A percentile compares a stretch with the other conserved stretches of the same genome.
These are phyloP conservation scores for Polydesmus complanatus DNA, from an alignment of 2,888 invertebrate genomes.

Conservation along the genomic window DNA sequence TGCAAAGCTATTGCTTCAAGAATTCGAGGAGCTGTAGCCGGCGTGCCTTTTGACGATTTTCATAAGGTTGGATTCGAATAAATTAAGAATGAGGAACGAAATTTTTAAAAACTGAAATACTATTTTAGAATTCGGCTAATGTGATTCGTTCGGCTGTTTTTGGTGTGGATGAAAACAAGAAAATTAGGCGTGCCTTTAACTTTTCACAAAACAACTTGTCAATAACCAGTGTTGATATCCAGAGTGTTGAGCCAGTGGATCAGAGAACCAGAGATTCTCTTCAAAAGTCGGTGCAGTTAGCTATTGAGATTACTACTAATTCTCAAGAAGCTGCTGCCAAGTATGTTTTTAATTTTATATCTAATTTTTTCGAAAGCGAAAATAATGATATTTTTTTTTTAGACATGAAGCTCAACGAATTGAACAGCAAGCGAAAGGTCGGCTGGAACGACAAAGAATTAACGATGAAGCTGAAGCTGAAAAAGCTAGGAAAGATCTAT, in stretches of 20 bases:
- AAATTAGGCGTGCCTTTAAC: constrained; percentile 31
- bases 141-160: constrained; percentile 38
- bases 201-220: constrained; percentile 37
- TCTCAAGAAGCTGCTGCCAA: constrained; percentile 39
- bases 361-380: neutral
- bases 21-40: constrained; percentile 37
- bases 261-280: constrained; percentile 38
- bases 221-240: constrained; percentile 38
- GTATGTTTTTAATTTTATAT: constrained; percentile 21
- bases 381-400: constrained; percentile 2
- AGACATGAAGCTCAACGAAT: constrained; percentile 39
- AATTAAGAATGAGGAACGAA: neutral
- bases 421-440: constrained; percentile 38
- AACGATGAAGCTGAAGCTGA: constrained; percentile 38
- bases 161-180: constrained; percentile 34
- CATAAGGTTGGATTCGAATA: constrained; percentile 32
- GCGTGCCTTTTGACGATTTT: constrained; percentile 38
- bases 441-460: constrained; percentile 37
- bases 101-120: neutral
- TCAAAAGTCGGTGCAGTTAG: constrained; percentile 39
- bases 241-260: constrained; percentile 40
- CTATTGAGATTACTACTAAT: constrained; percentile 41
- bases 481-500: constrained; percentile 31
- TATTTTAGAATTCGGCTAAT: constrained; percentile 34
- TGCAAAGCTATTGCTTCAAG: constrained; percentile 39